Conservation (phyloP, 2,888 invertebrate genomes). For the Aleiodes testaceus region DNA sequence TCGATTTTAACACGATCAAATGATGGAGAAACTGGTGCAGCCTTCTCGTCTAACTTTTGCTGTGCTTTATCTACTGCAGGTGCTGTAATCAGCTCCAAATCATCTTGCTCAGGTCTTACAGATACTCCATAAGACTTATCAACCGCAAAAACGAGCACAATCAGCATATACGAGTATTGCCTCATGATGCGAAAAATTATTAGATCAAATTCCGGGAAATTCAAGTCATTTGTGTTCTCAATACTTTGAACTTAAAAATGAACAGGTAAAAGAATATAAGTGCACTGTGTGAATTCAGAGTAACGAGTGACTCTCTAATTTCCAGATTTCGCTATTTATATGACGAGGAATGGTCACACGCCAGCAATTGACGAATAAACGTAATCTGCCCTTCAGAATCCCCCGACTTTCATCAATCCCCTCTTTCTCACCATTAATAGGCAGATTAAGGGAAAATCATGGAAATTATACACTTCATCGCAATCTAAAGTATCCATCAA, state of each 20-base stretch:
- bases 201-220: background rate
- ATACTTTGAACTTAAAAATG: background rate
- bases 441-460: background rate
- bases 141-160: conserved; percentile 42
- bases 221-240: conserved; percentile 51
- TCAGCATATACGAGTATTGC: conserved; percentile 30
- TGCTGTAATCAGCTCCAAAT: conserved; percentile 49
- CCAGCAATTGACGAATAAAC: conserved; percentile 50
- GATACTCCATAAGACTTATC: conserved; percentile 42
- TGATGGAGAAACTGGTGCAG: background rate
- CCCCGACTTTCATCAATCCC: conserved; percentile 36
- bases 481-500: background rate
- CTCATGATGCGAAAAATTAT: conserved; percentile 36
- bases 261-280: background rate
- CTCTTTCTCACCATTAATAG: background rate
- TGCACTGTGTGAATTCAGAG: background rate
- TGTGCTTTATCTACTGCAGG: conserved; percentile 46
- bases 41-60: conserved; percentile 11
- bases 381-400: conserved; percentile 57
- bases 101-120: conserved; percentile 44
- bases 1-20: conserved; percentile 2
- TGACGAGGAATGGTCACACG: conserved; percentile 56
- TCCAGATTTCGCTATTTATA: conserved; percentile 65
- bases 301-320: conserved; percentile 59
- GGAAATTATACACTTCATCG: conserved; percentile 13